phyloP scores from a whole-genome alignment of 2,888 invertebrate species.

The Cynaeus angustus region DNA sequence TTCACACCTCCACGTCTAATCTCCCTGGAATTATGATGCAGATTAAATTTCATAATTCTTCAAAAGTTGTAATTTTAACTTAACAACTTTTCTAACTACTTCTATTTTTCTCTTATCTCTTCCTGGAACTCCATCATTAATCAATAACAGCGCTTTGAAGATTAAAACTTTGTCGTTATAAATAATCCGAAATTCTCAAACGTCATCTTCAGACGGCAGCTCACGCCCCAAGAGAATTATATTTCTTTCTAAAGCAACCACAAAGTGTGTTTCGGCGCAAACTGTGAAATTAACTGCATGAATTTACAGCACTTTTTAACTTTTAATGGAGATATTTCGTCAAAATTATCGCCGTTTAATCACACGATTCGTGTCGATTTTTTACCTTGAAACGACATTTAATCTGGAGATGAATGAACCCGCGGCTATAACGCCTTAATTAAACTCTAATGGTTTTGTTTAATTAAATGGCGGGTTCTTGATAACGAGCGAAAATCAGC shows the following conservation, averaged over 20 bases:
- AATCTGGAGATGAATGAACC: constrained; percentile 4
- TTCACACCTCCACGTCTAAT: constrained; percentile 15
- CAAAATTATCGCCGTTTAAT: not conserved
- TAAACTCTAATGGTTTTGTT: constrained; percentile 18
- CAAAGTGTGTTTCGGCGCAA: constrained; percentile 17
- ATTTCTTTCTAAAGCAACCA: constrained; percentile 37
- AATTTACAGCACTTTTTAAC: constrained; percentile 43
- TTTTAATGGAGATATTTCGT: constrained; percentile 43
- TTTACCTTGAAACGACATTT: not conserved
- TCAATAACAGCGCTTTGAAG: constrained; percentile 26
- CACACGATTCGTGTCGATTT: constrained; percentile 8
- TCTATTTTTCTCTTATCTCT: not conserved
- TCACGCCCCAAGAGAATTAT: constrained; percentile 20
- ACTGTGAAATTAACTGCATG: constrained; percentile 42
- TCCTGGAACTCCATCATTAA: constrained; percentile 1
- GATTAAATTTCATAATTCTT: constrained; percentile 16
- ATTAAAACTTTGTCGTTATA: constrained; percentile 39
- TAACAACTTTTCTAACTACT: constrained; percentile 7
- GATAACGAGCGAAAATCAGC: not conserved
- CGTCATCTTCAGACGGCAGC: constrained; percentile 36
- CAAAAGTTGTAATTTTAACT: constrained; percentile 4
- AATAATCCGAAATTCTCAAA: constrained; percentile 37
- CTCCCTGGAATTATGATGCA: constrained; percentile 17
- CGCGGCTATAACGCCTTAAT: constrained; percentile 1
- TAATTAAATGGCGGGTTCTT: not conserved